Evolutionary conservation across 2,888 invertebrate species (phyloP).

Genomic region (Pecten maximus): DNA sequence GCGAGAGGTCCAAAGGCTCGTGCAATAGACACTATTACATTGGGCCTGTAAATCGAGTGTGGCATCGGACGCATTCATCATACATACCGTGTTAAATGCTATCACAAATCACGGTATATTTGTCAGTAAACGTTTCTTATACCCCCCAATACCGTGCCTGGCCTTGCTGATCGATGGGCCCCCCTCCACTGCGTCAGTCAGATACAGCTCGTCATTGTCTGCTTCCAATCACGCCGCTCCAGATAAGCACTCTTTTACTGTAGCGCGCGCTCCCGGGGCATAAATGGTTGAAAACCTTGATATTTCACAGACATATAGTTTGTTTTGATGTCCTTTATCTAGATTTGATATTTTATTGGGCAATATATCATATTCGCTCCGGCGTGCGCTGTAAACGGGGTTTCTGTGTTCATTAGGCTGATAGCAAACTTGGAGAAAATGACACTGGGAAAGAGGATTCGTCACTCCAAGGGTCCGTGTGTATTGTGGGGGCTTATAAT

Average conservation of each 20-base stretch:
- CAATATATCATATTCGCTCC: constrained; percentile 46
- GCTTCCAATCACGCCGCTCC: constrained; percentile 47
- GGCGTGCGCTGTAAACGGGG: neutral
- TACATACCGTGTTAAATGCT: constrained; percentile 49
- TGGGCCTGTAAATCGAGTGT: constrained; percentile 28
- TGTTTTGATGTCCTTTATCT: constrained; percentile 38
- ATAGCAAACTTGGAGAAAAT: neutral
- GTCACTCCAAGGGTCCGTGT: neutral
- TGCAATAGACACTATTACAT: neutral
- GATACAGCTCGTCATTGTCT: constrained; percentile 51
- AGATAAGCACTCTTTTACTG: constrained; percentile 15
- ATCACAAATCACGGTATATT: constrained; percentile 54
- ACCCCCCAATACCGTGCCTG: constrained; percentile 44
- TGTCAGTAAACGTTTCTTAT: constrained; percentile 52
- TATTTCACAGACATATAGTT: constrained; percentile 36
- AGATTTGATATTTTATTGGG: constrained; percentile 36
- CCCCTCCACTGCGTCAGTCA: constrained; percentile 45
- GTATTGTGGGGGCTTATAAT: neutral
- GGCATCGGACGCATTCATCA: constrained; percentile 46
- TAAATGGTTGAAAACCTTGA: constrained; percentile 25
- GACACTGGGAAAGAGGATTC: neutral
- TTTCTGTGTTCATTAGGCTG: neutral
- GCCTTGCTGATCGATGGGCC: constrained; percentile 49
- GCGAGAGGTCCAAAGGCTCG: neutral
- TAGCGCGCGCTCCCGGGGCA: neutral